Conservation (phyloP, 2,888 invertebrate genomes). For the Sarcophaga caerulescens region DNA sequence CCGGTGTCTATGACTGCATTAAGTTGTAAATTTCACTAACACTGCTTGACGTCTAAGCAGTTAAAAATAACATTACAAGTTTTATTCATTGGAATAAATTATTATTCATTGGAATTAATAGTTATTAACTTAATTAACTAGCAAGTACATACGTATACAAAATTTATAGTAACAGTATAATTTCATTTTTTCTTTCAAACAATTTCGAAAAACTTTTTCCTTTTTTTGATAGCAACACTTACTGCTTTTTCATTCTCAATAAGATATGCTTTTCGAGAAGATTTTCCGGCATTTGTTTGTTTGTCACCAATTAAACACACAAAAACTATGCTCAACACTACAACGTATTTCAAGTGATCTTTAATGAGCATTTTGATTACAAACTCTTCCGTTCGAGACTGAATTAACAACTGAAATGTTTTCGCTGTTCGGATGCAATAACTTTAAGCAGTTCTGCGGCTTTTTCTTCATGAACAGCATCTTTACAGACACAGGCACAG, state of each 20-base stretch:
- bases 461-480: neutral
- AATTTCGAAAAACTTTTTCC: too few species aligned
- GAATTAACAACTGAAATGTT: slow-evolving; percentile 34
- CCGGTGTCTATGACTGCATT: too few species aligned
- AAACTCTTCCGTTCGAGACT: slow-evolving; percentile 29
- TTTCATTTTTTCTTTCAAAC: too few species aligned
- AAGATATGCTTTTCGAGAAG: slow-evolving; percentile 43
- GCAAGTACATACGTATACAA: too few species aligned
- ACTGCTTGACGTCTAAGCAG: too few species aligned
- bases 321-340: slow-evolving; percentile 29
- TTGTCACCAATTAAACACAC: slow-evolving; percentile 22
- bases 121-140: too few species aligned
- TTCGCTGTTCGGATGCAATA: slow-evolving; percentile 1
- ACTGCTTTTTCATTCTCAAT: slow-evolving; percentile 59
- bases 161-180: too few species aligned
- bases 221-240: neutral
- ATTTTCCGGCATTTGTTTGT: slow-evolving; percentile 5
- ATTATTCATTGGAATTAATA: too few species aligned
- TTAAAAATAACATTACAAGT: too few species aligned
- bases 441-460: slow-evolving; percentile 3
- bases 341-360: slow-evolving; percentile 29
- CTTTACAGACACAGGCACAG: too few species aligned
- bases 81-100: too few species aligned
- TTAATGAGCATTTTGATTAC: slow-evolving; percentile 5
- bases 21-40: too few species aligned